These are phyloP conservation scores for Ammodytes marinus DNA, from an alignment of 2,113 vertebrate genomes.

Conservation along the genomic window DNA sequence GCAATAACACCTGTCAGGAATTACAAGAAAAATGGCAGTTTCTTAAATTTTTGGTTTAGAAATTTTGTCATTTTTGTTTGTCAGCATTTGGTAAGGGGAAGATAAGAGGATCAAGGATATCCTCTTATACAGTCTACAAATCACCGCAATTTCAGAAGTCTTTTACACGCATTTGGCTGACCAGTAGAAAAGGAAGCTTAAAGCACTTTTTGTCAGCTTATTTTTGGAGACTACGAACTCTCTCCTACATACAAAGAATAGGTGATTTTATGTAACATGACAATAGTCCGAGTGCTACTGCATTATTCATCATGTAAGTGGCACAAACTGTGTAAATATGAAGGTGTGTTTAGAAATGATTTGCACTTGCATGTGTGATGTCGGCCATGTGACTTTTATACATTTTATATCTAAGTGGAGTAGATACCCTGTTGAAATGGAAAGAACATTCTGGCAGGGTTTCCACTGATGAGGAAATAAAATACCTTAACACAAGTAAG, in stretches of 20 bases:
- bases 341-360: not conserved
- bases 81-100: conserved; percentile 52
- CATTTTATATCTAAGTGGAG: too few relatives aligned
- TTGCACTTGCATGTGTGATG: not conserved
- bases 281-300: not conserved
- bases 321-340: not conserved
- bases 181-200: conserved; percentile 18
- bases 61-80: conserved; percentile 49
- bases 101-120: conserved; percentile 70
- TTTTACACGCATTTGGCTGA: conserved; percentile 41
- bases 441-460: not conserved
- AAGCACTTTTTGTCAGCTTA: conserved; percentile 18
- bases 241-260: not conserved
- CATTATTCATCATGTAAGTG: not conserved
- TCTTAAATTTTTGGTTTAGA: conserved; percentile 46
- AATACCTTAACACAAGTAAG: not conserved
- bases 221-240: not conserved
- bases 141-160: conserved; percentile 33
- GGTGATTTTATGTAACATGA: not conserved
- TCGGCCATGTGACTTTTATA: too few relatives aligned
- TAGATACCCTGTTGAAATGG: not conserved
- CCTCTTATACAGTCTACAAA: conserved; percentile 61
- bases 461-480: not conserved
- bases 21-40: not conserved
- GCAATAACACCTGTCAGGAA: conserved; percentile 31